phyloP scores from a whole-genome alignment of 1,140 invertebrate genomes.

The Kradibia gibbosae region DNA sequence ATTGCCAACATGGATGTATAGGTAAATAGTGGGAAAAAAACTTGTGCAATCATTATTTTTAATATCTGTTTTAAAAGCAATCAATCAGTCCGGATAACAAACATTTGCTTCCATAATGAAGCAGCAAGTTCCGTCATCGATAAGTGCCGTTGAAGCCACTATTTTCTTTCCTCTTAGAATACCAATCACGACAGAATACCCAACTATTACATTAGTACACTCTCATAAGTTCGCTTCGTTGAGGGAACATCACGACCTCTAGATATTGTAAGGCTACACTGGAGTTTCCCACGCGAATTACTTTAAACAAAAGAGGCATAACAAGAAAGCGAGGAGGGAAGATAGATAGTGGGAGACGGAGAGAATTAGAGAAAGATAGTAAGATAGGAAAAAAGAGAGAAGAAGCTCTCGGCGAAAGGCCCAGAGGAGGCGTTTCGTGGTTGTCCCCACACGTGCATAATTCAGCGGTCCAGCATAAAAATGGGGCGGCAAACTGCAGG shows the following conservation, averaged over 20 bases:
- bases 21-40: background rate
- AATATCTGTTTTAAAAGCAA: conserved; percentile 24
- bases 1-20: background rate
- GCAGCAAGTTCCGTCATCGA: background rate
- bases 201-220: conserved; percentile 3
- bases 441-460: background rate
- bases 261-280: too few relatives aligned
- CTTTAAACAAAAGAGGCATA: background rate
- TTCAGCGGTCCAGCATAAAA: conserved; percentile 53
- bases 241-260: background rate
- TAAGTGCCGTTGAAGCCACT: background rate
- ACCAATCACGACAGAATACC: background rate
- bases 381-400: background rate
- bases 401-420: background rate
- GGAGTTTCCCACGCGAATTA: conserved; percentile 20
- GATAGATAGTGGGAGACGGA: background rate
- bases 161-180: conserved; percentile 13
- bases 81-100: background rate
- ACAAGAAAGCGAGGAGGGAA: background rate
- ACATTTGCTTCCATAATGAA: conserved; percentile 8
- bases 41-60: conserved; percentile 7
- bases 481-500: conserved; percentile 36
- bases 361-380: background rate
- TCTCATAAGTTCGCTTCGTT: background rate
- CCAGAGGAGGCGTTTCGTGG: background rate